Base-by-base conservation (phyloP, 2,888 invertebrate genomes). In the Bombylius discolor region DNA sequence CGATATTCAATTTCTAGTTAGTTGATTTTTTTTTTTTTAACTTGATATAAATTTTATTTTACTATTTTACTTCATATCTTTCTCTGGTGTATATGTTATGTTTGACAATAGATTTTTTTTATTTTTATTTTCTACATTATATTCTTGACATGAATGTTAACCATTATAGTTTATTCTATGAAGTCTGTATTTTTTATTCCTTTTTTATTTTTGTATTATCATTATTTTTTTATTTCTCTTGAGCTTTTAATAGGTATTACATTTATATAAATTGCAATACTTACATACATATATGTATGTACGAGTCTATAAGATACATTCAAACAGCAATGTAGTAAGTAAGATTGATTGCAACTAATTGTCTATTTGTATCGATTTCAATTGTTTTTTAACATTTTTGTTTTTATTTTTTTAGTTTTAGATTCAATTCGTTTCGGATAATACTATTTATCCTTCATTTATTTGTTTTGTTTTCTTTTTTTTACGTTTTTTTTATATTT, bases 321-420 rank as follows among this genome's bases (percentile, higher is more conserved):
- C 23, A 23, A 23, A 23, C 23, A 23, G 23, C 56, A 51, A 36
- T 52, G 36, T 47, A 23, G 36, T 47, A 23, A 23, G 23, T 23
- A 23, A 23, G 56, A 56, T 56, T 56, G 56, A 56, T 56, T 56
- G 56, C 56, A 52, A 52, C 56, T 56, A 56, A 56, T 56, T 56
- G 56, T 56, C 56, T 52, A 56, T 52, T 56, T 56, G 56, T 56
- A 56, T 52, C 52, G 52, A 5, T 36, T 36, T 36, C 36, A 49
- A 23, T 23, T 23, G 23, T 23, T 23, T 23, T 23, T 23, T 23
- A 23, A 23, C 23, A 23, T 23, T 52, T 34, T 49, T 44, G 45
- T 51, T 50, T 32, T 44, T 23, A 13, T 52, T 56, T 42, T 56
- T 56, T 51, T 53, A 2, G 23, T 23, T 23, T 23, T 23, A 12